Base-by-base conservation (phyloP, 2,797 vertebrate species). In the Ctenochaetus hawaiiensis region DNA sequence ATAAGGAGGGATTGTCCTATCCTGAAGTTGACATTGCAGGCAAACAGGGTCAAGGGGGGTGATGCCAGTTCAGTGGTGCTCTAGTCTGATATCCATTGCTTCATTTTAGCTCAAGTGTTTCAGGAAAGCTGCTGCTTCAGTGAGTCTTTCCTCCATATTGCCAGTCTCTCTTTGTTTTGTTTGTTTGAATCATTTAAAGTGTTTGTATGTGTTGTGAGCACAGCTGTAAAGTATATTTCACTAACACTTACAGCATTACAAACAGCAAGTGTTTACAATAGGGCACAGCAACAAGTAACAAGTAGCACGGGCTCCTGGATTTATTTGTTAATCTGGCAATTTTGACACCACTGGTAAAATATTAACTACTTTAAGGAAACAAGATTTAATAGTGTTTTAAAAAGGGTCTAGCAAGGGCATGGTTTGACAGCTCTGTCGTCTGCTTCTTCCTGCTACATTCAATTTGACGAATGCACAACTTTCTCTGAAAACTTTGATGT, bases 41-140 rank as follows among this genome's bases (percentile, higher is more conserved):
- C 26, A 58, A 49, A 57, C 70, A 77, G 69, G 56, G 78, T 88
- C 71, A 82, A 88, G 71, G 68, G 82, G 72, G 68, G 44, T 72
- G 37, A 48, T 61, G 37, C 56, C 53, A 61, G 67, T 71, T 84
- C 68, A 78, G 60, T 68, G 62, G 45, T 48, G 57, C 64, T 52
- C 80, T 49, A 68, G 39, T 58, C 44, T 78, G 60, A 76, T 76
- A 62, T 77, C 44, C 70, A 6, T 34, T 56, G 41, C 57, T 60
- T 83, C 63, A 69, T 41, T 79, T 72, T 66, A 67, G 67, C 76
- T 85, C 69, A 86, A 87, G 88, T 75, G 66, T 89, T 86, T 85
- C 34, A 54, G 67, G 30, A 56, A 70, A 78, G 74, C 82, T 74
- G 77, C 60, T 63, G 52, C 81, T 45, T 72, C 63, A 63, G 60